Evolutionary conservation across 2,797 vertebrate species (phyloP).

Genomic region (Masticophis lateralis): DNA sequence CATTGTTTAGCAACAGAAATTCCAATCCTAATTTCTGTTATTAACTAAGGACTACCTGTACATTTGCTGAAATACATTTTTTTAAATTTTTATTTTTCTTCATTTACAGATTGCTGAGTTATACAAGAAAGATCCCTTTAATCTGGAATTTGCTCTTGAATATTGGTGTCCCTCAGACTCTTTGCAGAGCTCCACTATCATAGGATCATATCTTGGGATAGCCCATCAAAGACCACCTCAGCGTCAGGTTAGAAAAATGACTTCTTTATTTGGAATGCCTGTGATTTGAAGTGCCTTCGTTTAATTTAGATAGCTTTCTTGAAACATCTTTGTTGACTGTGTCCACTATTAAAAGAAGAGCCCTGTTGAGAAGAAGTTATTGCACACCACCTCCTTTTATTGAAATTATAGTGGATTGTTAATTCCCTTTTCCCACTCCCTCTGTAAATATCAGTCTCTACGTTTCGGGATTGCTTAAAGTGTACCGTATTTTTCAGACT

Average conservation of each 20-base stretch:
- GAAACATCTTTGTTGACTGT: background rate
- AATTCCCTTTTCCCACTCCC: background rate
- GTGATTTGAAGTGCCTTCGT: background rate
- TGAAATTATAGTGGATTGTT: background rate
- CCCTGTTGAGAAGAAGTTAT: background rate
- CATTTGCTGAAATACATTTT: background rate
- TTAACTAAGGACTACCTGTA: background rate
- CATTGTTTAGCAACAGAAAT: background rate
- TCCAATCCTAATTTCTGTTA: background rate
- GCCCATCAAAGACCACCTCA: conserved; percentile 93
- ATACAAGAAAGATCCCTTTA: conserved; percentile 88
- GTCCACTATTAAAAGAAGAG: background rate
- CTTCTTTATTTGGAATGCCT: background rate
- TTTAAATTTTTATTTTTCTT: background rate
- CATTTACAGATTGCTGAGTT: conserved; percentile 85
- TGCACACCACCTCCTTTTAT: background rate
- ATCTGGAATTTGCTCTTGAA: conserved; percentile 90
- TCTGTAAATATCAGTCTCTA: background rate
- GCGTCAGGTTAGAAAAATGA: conserved; percentile 81
- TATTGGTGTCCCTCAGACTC: conserved; percentile 97
- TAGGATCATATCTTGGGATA: conserved; percentile 91
- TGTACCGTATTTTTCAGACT: too few relatives aligned
- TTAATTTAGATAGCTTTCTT: background rate
- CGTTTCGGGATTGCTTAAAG: background rate
- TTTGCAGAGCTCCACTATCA: conserved; percentile 84